phyloP scores from a whole-genome alignment of 1,140 invertebrate species.

The Dermatophagoides farinae region DNA sequence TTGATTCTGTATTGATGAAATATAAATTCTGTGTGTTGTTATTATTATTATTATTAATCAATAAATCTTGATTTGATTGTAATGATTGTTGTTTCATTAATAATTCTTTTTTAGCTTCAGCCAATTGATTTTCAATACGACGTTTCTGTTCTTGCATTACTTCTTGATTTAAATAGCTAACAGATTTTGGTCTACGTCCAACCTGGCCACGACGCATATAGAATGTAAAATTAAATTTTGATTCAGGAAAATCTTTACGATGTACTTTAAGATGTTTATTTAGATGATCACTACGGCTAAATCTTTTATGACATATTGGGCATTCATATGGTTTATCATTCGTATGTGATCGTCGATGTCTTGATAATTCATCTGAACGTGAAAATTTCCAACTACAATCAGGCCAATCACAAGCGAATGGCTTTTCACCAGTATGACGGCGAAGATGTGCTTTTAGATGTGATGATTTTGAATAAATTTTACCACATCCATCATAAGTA shows the following conservation, averaged over 20 bases:
- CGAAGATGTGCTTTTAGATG: constrained; percentile 81
- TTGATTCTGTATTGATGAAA: no score
- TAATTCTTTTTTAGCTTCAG: background rate
- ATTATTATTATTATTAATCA: no score
- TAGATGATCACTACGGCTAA: constrained; percentile 69
- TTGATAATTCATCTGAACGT: constrained; percentile 61
- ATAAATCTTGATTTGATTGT: no score
- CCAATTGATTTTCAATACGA: constrained; percentile 1
- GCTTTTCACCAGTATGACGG: constrained; percentile 47
- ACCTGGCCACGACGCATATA: constrained; percentile 3
- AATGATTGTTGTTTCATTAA: background rate
- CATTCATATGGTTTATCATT: constrained; percentile 71
- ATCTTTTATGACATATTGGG: constrained; percentile 56
- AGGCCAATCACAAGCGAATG: constrained; percentile 70
- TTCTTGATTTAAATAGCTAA: constrained; percentile 5
- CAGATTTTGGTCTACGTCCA: constrained; percentile 1
- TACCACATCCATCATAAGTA: constrained; percentile 36
- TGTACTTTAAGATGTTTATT: constrained; percentile 74
- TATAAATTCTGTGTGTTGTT: no score
- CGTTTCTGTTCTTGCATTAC: constrained; percentile 7
- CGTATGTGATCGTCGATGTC: constrained; percentile 56
- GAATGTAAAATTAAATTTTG: background rate
- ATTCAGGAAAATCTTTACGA: constrained; percentile 20
- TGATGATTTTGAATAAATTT: constrained; percentile 72
- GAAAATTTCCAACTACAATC: constrained; percentile 75